Percentiles rank a stretch among this genome's conserved stretches.
Evolutionary conservation across 1,140 invertebrate species (phyloP).

Genomic region (Drosophila tropicalis): DNA sequence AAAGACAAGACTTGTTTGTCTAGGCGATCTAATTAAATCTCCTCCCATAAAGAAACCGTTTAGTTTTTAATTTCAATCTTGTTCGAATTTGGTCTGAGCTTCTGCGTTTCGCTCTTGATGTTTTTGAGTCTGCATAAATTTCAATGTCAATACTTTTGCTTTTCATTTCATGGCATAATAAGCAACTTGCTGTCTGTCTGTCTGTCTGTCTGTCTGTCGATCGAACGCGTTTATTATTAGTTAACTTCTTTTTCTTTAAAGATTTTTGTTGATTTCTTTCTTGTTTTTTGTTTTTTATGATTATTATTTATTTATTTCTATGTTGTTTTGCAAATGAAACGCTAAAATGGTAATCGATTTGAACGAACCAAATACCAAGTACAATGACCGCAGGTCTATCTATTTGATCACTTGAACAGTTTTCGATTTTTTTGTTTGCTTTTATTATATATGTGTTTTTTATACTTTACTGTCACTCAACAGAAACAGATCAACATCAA

Average conservation of each 20-base stretch:
- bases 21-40: neutral
- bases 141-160: conserved; percentile 76
- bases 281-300: no score
- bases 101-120: conserved; percentile 6
- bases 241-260: conserved; percentile 1
- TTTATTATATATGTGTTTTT: conserved; percentile 18
- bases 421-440: conserved; percentile 43
- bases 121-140: conserved; percentile 55
- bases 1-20: no score
- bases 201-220: conserved; percentile 3
- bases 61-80: conserved; percentile 5
- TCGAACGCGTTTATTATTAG: neutral
- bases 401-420: conserved; percentile 39
- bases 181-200: conserved; percentile 40
- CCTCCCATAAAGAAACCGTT: neutral
- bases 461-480: conserved; percentile 44
- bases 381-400: conserved; percentile 59
- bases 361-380: conserved; percentile 44
- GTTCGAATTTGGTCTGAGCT: conserved; percentile 14
- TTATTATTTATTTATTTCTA: conserved; percentile 20
- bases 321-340: conserved; percentile 47
- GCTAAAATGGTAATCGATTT: conserved; percentile 29
- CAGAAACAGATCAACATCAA: conserved; percentile 42
- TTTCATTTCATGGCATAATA: conserved; percentile 71
- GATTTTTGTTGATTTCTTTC: neutral